Evolutionary conservation across 2,888 invertebrate species (phyloP).

Genomic region (Machimus atricapillus): DNA sequence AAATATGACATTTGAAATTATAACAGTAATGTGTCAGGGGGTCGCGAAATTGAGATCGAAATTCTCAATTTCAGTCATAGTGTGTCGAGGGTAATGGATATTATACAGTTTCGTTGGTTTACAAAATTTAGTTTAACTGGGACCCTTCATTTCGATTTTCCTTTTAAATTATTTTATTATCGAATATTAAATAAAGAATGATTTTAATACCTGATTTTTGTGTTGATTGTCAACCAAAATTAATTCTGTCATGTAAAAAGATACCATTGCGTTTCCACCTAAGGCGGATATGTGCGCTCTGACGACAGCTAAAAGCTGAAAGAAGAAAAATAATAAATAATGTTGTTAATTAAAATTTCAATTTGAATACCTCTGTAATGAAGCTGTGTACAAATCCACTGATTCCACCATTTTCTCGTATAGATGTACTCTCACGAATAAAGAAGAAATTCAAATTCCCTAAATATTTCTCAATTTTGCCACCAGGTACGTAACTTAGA

Average conservation of each 20-base stretch:
- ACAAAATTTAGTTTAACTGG: too few relatives aligned
- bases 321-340: background rate
- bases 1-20: too few relatives aligned
- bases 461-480: constrained; percentile 79
- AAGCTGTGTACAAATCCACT: constrained; percentile 95
- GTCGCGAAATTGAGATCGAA: too few relatives aligned
- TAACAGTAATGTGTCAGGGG: too few relatives aligned
- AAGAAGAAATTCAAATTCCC: constrained; percentile 94
- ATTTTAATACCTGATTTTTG: constrained; percentile 85
- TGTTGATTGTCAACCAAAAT: constrained; percentile 91
- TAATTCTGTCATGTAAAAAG: constrained; percentile 91
- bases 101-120: too few relatives aligned
- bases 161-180: background rate
- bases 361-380: constrained; percentile 75
- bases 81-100: too few relatives aligned
- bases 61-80: too few relatives aligned
- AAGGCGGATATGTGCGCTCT: constrained; percentile 91
- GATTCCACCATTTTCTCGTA: constrained; percentile 89
- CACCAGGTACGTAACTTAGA: constrained; percentile 79
- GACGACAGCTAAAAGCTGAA: constrained; percentile 81
- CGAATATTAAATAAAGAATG: background rate
- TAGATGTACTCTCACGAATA: constrained; percentile 91
- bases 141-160: too few relatives aligned
- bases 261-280: constrained; percentile 94
- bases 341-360: background rate